Evolutionary conservation across 2,797 vertebrate genomes (phyloP).

Genomic region (Acanthurus leucopareius): DNA sequence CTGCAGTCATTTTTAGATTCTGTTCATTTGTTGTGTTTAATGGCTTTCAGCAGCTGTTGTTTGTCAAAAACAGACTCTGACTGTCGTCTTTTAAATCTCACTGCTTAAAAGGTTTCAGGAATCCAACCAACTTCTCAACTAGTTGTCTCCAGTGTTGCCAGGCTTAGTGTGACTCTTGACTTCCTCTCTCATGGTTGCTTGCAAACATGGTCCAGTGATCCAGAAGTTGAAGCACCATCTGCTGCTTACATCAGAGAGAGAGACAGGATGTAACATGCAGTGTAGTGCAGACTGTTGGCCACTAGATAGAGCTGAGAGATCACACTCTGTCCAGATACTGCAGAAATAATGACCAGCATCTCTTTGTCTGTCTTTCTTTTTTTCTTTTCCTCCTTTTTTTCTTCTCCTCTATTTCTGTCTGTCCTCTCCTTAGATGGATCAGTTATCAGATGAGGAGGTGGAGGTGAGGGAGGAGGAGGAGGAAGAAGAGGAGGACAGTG

Average conservation of each 20-base stretch:
- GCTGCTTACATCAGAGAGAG: not conserved
- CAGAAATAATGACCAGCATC: not conserved
- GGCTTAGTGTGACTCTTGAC: not conserved
- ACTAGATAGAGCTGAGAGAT: conserved; percentile 45
- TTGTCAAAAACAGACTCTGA: conserved; percentile 10
- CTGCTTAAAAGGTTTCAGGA: not conserved
- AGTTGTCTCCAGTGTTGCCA: not conserved
- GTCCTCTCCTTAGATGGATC: conserved; percentile 91
- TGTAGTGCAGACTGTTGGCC: conserved; percentile 1
- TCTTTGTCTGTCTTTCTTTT: not conserved
- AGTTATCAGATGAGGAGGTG: conserved; percentile 96
- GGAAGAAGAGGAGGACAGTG: conserved; percentile 91
- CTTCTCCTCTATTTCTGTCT: not conserved
- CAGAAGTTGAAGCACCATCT: not conserved
- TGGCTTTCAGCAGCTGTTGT: conserved; percentile 5
- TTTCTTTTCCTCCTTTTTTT: not conserved
- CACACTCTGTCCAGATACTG: not conserved
- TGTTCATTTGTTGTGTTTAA: not conserved
- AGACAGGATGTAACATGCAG: not conserved
- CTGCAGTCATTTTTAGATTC: not conserved
- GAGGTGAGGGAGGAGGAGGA: conserved; percentile 90
- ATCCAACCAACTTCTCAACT: accelerated
- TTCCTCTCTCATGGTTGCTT: not conserved
- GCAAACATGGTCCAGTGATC: not conserved
- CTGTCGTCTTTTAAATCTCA: conserved; percentile 1